phyloP scores from a whole-genome alignment of 2,888 invertebrate genomes.

The Rhagonycha fulva region DNA sequence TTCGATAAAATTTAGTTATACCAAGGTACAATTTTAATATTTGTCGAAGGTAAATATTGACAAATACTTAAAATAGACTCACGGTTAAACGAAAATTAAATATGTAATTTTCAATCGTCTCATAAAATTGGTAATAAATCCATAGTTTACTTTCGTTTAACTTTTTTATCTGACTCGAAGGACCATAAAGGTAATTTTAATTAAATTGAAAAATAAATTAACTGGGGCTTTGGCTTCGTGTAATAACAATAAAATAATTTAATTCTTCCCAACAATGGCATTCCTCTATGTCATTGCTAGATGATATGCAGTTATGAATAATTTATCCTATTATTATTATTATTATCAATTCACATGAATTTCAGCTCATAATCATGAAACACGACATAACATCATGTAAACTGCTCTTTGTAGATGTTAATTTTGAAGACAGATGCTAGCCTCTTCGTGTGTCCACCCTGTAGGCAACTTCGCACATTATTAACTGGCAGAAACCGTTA shows the following conservation, averaged over 20 bases:
- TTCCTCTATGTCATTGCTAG: not conserved
- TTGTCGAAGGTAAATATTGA: not conserved
- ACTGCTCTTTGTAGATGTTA: not conserved
- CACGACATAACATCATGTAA: not conserved
- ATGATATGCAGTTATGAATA: conserved; percentile 3
- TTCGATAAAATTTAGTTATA: not conserved
- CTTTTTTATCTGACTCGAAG: not conserved
- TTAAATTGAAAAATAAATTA: not conserved
- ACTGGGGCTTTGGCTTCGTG: not conserved
- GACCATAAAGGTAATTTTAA: not conserved
- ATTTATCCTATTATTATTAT: not conserved
- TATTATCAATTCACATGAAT: conserved; percentile 3
- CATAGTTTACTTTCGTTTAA: not conserved
- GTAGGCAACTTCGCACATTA: not conserved
- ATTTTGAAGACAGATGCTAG: no score
- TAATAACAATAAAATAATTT: not conserved
- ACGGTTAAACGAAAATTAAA: not conserved
- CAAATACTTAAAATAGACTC: not conserved
- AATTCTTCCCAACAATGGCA: not conserved
- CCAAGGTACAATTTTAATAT: not conserved
- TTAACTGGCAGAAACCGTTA: not conserved
- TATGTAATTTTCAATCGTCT: not conserved
- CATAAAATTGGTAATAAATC: not conserved
- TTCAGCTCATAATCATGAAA: conserved; percentile 1
- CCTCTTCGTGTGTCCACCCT: not conserved